phyloP scores from a whole-genome alignment of 2,888 invertebrate species.

The Zootermopsis nevadensis region DNA sequence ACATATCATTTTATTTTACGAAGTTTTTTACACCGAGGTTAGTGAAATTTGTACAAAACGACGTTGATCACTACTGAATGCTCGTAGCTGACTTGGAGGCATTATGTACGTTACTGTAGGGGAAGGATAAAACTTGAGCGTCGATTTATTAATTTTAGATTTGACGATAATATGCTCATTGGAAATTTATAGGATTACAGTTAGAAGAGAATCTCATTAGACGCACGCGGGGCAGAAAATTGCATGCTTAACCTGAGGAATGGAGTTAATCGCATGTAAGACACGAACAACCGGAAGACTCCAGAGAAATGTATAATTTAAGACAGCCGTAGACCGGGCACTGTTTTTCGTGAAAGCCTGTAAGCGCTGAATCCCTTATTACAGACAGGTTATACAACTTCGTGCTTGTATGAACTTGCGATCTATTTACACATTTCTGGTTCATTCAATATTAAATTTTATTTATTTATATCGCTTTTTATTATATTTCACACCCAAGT shows the following conservation, averaged over 20 bases:
- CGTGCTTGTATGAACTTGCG: too few species aligned
- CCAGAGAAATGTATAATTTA: not conserved
- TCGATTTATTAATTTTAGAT: not conserved
- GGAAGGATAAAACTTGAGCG: not conserved
- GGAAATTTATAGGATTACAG: not conserved
- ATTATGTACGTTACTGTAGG: not conserved
- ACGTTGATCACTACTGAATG: too few species aligned
- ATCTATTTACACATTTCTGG: too few species aligned
- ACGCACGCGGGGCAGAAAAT: not conserved
- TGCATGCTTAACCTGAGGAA: not conserved
- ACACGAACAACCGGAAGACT: not conserved
- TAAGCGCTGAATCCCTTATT: not conserved
- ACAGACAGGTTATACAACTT: not conserved
- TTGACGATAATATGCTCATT: not conserved
- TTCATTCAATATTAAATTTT: too few species aligned
- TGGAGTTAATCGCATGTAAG: not conserved
- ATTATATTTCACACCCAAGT: too few species aligned
- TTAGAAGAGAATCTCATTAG: not conserved
- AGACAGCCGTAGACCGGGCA: not conserved
- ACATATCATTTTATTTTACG: too few species aligned
- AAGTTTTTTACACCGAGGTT: too few species aligned
- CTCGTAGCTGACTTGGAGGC: not conserved
- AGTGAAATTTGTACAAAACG: too few species aligned
- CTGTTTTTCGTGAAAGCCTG: too few species aligned
- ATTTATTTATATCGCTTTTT: too few species aligned